These are phyloP conservation scores for Saguinus imperator DNA, from an alignment of 2,113 vertebrate species.

Conservation along the genomic window DNA sequence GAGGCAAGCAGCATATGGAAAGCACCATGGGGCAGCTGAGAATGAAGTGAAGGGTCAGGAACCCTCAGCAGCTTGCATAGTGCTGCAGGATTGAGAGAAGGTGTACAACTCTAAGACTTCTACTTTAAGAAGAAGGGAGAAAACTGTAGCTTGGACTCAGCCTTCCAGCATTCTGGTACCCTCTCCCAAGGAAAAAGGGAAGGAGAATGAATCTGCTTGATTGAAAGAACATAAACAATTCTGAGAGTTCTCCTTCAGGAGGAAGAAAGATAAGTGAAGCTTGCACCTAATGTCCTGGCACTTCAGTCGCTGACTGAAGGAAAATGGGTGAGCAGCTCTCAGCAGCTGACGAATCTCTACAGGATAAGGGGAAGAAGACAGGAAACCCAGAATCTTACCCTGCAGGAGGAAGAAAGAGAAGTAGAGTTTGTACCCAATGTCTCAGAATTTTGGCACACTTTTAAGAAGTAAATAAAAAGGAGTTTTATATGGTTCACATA, in stretches of 20 bases:
- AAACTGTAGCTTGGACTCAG: neutral
- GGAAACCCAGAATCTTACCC: too few species aligned
- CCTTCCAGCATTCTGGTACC: neutral
- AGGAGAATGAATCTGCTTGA: neutral
- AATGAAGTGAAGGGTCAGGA: neutral
- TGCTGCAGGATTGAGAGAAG: neutral
- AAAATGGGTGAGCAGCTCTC: neutral
- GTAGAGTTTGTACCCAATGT: neutral
- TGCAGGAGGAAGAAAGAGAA: neutral
- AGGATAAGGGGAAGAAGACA: neutral
- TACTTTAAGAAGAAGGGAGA: neutral
- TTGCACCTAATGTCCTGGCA: neutral
- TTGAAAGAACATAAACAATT: neutral
- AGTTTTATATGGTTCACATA: too few species aligned
- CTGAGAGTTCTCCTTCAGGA: neutral
- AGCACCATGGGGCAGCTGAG: neutral
- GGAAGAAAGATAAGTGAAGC: neutral
- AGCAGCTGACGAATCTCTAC: neutral
- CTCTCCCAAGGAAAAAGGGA: neutral
- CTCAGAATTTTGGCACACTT: neutral
- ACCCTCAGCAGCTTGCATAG: neutral
- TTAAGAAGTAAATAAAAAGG: neutral
- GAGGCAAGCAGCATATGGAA: neutral
- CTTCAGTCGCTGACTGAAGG: neutral
- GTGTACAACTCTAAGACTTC: neutral